Percentiles rank a stretch among this genome's conserved stretches.
phyloP scores from a whole-genome alignment of 2,888 invertebrate species.

The Limnephilus auricula region DNA sequence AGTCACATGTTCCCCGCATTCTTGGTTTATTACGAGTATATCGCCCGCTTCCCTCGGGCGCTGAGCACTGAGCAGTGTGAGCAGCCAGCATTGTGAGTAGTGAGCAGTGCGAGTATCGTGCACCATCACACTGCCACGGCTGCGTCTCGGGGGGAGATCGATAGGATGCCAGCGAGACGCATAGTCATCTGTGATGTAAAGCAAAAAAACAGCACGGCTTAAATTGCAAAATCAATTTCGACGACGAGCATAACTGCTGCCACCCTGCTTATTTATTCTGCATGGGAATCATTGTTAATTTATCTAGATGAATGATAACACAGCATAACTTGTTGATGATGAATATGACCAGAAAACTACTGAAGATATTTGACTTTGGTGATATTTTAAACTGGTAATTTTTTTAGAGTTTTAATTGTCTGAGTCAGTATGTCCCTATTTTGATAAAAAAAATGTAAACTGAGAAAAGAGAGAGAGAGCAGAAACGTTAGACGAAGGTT shows the following conservation, averaged over 20 bases:
- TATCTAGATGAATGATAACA: neutral
- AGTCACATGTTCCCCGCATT: conserved; percentile 33
- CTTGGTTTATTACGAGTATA: conserved; percentile 31
- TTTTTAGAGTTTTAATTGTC: too few species aligned
- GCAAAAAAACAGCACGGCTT: neutral
- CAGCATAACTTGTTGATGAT: neutral
- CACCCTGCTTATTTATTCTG: neutral
- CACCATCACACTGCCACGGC: neutral
- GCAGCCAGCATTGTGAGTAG: neutral
- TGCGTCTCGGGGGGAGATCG: conserved; percentile 34
- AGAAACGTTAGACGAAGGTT: neutral
- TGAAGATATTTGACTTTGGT: too few species aligned
- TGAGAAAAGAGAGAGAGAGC: too few species aligned
- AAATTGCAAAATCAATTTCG: neutral
- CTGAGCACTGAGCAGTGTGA: neutral
- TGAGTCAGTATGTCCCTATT: too few species aligned
- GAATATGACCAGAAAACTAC: too few species aligned
- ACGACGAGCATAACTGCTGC: neutral
- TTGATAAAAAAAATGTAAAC: too few species aligned
- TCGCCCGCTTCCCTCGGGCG: conserved; percentile 7
- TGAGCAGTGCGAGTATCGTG: neutral
- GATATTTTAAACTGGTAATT: too few species aligned
- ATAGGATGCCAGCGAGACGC: conserved; percentile 28
- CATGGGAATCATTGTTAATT: neutral
- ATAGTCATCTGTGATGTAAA: neutral